A percentile compares a stretch with the other conserved stretches of the same genome.
These are phyloP conservation scores for Alces alces DNA, from an alignment of 2,113 vertebrate species.

Conservation along the genomic window DNA sequence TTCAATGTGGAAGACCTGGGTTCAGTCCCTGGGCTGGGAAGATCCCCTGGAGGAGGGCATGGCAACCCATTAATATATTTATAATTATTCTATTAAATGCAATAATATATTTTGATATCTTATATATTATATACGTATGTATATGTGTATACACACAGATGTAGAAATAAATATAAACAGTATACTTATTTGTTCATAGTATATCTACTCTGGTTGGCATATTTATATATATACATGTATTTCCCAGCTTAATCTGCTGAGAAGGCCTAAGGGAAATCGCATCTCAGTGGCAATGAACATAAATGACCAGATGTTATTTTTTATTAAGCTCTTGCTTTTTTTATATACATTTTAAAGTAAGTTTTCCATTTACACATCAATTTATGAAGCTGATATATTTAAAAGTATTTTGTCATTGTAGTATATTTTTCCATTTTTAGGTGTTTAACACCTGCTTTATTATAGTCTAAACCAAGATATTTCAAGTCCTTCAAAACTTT, in stretches of 20 bases:
- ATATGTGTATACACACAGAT: neutral
- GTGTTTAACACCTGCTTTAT: neutral
- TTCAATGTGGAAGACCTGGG: neutral
- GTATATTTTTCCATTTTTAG: neutral
- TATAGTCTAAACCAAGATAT: neutral
- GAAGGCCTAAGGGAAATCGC: neutral
- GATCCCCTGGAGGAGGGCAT: neutral
- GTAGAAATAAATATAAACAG: neutral
- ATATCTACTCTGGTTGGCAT: no score
- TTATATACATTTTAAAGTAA: neutral
- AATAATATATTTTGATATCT: neutral
- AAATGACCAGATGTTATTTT: neutral
- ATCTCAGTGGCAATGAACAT: neutral
- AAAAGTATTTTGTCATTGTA: neutral
- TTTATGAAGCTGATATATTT: neutral
- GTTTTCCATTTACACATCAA: neutral
- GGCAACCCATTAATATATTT: neutral
- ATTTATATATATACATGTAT: neutral
- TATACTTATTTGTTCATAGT: neutral
- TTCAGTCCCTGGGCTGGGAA: neutral
- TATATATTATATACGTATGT: neutral
- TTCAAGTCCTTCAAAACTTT: neutral
- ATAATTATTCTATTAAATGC: neutral
- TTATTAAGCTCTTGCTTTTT: neutral
- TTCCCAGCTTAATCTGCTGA: neutral